A percentile compares a stretch with the other conserved stretches of the same genome.
These are phyloP conservation scores for Nettapus auritus DNA, from an alignment of 2,113 vertebrate genomes.

Conservation along the genomic window DNA sequence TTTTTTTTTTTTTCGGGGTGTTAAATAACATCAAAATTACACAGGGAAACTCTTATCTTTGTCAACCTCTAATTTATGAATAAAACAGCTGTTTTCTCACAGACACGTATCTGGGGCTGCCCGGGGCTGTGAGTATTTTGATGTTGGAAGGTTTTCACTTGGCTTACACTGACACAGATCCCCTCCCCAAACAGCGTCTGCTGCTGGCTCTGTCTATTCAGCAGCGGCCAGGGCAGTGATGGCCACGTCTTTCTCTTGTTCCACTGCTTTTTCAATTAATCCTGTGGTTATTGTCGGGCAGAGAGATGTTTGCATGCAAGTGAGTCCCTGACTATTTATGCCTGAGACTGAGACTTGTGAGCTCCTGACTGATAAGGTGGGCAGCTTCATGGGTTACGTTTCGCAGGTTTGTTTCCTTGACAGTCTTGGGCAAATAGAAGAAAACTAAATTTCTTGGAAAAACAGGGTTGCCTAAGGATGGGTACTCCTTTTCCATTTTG, in stretches of 20 bases:
- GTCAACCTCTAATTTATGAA: neutral
- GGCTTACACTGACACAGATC: neutral
- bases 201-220: neutral
- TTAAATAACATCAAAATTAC: neutral
- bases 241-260: neutral
- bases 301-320: neutral
- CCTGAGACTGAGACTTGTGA: fast-evolving
- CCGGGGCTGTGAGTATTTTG: neutral
- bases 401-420: neutral
- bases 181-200: too few species aligned
- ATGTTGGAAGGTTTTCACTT: neutral
- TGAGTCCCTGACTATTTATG: neutral
- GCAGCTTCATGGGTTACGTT: neutral
- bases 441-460: neutral
- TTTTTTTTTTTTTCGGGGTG: neutral
- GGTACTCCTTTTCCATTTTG: neutral
- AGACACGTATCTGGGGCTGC: neutral
- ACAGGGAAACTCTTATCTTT: neutral
- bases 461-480: fast-evolving
- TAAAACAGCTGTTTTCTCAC: neutral
- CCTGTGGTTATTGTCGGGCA: neutral
- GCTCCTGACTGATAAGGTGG: neutral
- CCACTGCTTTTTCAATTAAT: neutral
- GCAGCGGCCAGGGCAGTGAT: neutral
- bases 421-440: neutral